These are phyloP conservation scores for Chrysotoxum bicinctum DNA, from an alignment of 2,888 invertebrate genomes.

Conservation along the genomic window DNA sequence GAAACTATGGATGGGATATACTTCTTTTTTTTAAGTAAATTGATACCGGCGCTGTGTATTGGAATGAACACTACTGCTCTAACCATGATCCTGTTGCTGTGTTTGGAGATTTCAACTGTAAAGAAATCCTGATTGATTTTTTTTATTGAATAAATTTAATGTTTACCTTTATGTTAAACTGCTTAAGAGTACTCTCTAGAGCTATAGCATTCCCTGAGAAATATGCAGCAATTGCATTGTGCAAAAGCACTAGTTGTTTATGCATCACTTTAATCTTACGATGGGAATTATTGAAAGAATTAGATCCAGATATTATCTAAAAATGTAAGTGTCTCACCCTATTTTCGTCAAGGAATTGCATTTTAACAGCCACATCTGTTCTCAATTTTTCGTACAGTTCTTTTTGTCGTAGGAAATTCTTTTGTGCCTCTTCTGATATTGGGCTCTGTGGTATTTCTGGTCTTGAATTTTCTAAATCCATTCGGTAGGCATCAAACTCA, in stretches of 20 bases:
- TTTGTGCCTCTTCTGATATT: conserved; percentile 90
- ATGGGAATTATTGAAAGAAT: background rate
- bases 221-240: conserved; percentile 98
- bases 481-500: conserved; percentile 98
- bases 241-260: conserved; percentile 96
- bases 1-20: conserved; percentile 72
- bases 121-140: background rate
- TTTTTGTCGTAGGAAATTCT: conserved; percentile 92
- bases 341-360: conserved; percentile 98
- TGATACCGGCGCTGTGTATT: conserved; percentile 5
- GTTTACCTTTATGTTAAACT: conserved; percentile 94
- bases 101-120: conserved; percentile 87
- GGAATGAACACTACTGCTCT: conserved; percentile 84
- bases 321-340: conserved; percentile 85
- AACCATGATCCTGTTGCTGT: conserved; percentile 90
- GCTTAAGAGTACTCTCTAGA: conserved; percentile 95
- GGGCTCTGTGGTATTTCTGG: conserved; percentile 83
- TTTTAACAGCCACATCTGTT: conserved; percentile 96
- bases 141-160: background rate
- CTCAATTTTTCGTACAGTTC: conserved; percentile 95
- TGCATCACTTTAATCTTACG: conserved; percentile 98
- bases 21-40: conserved; percentile 41
- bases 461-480: conserved; percentile 93
- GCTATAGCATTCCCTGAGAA: conserved; percentile 98
- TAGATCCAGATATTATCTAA: background rate